A percentile compares a stretch with the other conserved stretches of the same genome.
These are phyloP conservation scores for Scolopax rusticola DNA, from an alignment of 2,797 vertebrate genomes.

Conservation along the genomic window DNA sequence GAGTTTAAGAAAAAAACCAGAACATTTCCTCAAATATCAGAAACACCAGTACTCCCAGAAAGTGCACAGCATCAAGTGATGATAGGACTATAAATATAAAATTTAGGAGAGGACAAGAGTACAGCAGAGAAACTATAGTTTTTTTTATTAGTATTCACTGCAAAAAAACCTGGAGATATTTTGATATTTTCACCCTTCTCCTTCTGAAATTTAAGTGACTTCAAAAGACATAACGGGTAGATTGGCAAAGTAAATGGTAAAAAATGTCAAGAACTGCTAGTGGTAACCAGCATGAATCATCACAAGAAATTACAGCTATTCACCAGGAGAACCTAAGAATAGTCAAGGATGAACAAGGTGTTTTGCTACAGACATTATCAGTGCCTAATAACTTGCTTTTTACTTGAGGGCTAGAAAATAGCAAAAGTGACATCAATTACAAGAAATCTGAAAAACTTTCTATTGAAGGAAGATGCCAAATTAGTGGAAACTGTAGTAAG, in stretches of 20 bases:
- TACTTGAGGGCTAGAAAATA: neutral
- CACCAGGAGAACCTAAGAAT: neutral
- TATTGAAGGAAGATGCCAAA: neutral
- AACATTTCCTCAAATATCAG: neutral
- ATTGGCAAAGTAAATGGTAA: neutral
- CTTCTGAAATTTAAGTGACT: neutral
- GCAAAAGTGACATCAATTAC: neutral
- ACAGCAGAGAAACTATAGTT: neutral
- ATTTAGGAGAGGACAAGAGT: neutral
- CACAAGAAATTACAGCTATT: neutral
- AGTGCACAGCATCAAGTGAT: neutral
- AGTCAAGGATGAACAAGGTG: neutral
- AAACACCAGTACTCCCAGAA: neutral
- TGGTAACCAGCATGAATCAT: neutral
- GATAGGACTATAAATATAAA: neutral
- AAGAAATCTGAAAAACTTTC: neutral
- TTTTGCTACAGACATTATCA: neutral
- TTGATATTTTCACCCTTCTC: neutral
- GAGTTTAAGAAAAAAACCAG: neutral
- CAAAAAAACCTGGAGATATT: neutral
- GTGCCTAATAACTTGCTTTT: neutral
- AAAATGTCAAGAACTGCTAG: neutral
- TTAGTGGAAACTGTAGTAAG: neutral
- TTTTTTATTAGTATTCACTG: neutral
- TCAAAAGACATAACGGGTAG: neutral